Conservation (phyloP, 2,888 invertebrate species). For the Proisotoma minuta region DNA sequence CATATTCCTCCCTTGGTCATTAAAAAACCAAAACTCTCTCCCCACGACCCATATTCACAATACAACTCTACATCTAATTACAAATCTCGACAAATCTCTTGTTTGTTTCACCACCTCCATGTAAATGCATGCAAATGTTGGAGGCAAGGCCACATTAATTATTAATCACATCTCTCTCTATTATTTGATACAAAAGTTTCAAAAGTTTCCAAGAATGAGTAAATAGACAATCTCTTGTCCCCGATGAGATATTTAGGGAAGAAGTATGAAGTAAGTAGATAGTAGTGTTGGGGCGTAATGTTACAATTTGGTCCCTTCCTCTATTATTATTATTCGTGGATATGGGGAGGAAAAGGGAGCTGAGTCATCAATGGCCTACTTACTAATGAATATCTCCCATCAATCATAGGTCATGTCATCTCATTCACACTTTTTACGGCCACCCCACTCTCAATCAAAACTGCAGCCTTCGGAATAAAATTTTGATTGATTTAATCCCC, state of each 20-base stretch:
- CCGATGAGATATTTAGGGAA: too few relatives aligned
- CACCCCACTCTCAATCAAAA: background rate
- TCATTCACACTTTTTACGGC: conserved; percentile 1
- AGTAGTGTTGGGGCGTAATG: too few relatives aligned
- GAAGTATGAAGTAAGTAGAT: too few relatives aligned
- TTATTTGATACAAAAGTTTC: too few relatives aligned
- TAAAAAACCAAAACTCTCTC: conserved; percentile 4
- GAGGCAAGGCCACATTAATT: too few relatives aligned
- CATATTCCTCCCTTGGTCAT: background rate
- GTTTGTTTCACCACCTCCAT: too few relatives aligned
- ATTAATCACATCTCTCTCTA: too few relatives aligned
- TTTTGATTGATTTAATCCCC: conserved; percentile 5
- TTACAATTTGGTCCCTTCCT: too few relatives aligned
- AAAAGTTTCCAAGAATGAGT: too few relatives aligned
- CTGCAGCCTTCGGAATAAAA: background rate
- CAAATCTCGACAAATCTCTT: conserved; percentile 2
- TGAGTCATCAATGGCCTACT: conserved; percentile 3
- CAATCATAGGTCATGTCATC: conserved; percentile 13
- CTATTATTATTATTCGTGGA: too few relatives aligned
- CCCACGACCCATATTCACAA: background rate
- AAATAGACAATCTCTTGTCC: too few relatives aligned
- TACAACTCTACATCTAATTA: background rate
- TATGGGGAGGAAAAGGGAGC: background rate
- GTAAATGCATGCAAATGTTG: too few relatives aligned
- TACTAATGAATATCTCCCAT: conserved; percentile 12